These are phyloP conservation scores for Hydrochoerus hydrochaeris DNA, from an alignment of 2,113 vertebrate genomes.

Conservation along the genomic window DNA sequence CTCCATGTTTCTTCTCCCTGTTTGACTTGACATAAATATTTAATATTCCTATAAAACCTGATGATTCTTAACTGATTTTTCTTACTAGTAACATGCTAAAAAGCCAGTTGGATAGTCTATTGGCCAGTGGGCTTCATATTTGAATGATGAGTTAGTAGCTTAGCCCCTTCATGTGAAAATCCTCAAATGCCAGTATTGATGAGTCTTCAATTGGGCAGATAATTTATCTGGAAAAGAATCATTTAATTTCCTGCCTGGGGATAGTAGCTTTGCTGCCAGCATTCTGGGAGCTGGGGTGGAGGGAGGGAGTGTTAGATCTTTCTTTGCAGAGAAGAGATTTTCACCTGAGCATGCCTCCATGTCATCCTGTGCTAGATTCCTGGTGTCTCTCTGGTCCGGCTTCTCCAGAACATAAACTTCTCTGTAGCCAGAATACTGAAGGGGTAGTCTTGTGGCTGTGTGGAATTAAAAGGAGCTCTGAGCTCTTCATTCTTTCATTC, in stretches of 20 bases:
- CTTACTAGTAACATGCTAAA: conserved; percentile 13
- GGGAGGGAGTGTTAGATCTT: not conserved
- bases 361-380: not conserved
- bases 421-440: not conserved
- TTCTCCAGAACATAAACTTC: not conserved
- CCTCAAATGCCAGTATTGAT: not conserved
- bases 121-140: not conserved
- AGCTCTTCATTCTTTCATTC: not conserved
- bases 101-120: not conserved
- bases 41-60: conserved; percentile 24
- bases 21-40: conserved; percentile 17
- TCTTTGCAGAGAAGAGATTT: not conserved
- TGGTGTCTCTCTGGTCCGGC: not conserved
- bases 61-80: conserved; percentile 34
- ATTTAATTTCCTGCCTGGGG: not conserved
- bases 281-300: not conserved
- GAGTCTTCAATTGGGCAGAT: not conserved
- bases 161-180: conserved; percentile 27
- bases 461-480: not conserved
- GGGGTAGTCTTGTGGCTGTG: not conserved
- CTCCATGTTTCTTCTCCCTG: not conserved
- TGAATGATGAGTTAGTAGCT: not conserved
- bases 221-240: not conserved
- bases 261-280: not conserved
- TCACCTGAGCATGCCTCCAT: not conserved